phyloP scores from a whole-genome alignment of 2,113 vertebrate genomes.

The Ophthalmolycus amberensis region DNA sequence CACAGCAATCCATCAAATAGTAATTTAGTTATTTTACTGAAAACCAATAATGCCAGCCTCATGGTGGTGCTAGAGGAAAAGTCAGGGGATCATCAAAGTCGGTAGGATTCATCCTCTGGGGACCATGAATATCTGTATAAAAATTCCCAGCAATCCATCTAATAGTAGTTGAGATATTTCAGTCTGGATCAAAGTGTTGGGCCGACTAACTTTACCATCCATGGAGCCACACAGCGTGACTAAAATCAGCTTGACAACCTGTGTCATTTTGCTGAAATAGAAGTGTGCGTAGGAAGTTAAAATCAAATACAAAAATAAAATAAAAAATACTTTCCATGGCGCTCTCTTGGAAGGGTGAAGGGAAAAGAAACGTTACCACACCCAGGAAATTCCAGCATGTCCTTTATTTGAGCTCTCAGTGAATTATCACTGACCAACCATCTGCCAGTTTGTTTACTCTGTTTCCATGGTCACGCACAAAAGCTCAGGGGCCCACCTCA shows the following conservation, averaged over 20 bases:
- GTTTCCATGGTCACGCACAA: conserved; percentile 68
- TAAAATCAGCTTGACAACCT: not conserved
- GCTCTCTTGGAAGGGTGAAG: conserved; percentile 14
- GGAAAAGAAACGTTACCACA: conserved; percentile 30
- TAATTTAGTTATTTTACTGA: not conserved
- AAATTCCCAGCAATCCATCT: not conserved
- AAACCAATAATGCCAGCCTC: not conserved
- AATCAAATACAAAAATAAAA: not conserved
- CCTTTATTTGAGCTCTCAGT: conserved; percentile 56
- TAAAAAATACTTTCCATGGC: not conserved
- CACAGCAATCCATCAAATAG: not conserved
- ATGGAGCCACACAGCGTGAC: no score
- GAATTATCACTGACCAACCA: conserved; percentile 70
- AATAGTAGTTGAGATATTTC: not conserved
- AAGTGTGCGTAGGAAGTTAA: not conserved
- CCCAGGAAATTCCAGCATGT: conserved; percentile 62
- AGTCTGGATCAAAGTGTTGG: not conserved
- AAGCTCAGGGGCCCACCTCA: conserved; percentile 51
- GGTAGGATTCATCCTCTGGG: not conserved
- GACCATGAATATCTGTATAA: not conserved
- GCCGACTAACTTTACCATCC: not conserved
- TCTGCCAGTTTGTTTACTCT: conserved; percentile 60
- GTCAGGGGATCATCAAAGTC: not conserved
- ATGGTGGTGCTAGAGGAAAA: not conserved
- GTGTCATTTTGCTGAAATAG: not conserved